Percentiles rank a stretch among this genome's conserved stretches.
Conservation (phyloP, 2,113 vertebrate species). For the Leptosomus discolor region DNA sequence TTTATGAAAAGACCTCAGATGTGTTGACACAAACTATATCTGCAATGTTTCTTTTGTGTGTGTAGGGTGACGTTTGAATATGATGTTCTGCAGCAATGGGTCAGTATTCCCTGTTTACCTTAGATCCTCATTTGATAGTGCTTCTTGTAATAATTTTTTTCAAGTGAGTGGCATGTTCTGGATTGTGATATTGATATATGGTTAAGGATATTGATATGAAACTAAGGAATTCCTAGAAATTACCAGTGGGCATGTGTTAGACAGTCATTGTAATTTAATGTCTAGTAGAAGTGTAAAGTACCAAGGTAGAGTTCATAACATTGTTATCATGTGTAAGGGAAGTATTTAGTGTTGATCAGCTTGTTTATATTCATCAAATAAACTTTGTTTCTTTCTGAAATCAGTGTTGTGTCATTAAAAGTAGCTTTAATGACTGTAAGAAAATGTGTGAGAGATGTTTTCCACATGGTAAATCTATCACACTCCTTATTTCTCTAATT, state of each 20-base stretch:
- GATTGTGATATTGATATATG: slow-evolving; percentile 83
- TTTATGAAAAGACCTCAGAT: slow-evolving; percentile 76
- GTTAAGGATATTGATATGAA: slow-evolving; percentile 83
- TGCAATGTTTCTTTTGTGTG: slow-evolving; percentile 69
- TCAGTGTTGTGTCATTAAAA: slow-evolving; percentile 54
- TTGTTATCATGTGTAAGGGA: slow-evolving; percentile 83
- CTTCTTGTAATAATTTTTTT: slow-evolving; percentile 83
- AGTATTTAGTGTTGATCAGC: slow-evolving; percentile 85
- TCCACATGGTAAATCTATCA: slow-evolving; percentile 68
- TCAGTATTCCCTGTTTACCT: slow-evolving; percentile 73
- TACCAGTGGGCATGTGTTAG: slow-evolving; percentile 84
- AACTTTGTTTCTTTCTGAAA: slow-evolving; percentile 87
- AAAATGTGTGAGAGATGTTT: slow-evolving; percentile 63
- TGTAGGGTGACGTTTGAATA: slow-evolving; percentile 80
- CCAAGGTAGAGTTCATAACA: slow-evolving; percentile 78
- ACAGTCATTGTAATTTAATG: slow-evolving; percentile 81
- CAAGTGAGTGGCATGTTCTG: slow-evolving; percentile 86
- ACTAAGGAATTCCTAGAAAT: slow-evolving; percentile 81
- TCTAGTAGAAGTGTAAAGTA: slow-evolving; percentile 79
- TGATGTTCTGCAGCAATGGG: slow-evolving; percentile 76
- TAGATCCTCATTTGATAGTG: slow-evolving; percentile 77
- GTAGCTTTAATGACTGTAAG: slow-evolving; percentile 39
- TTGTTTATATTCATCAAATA: slow-evolving; percentile 92
- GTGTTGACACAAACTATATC: slow-evolving; percentile 74
- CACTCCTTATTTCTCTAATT: slow-evolving; percentile 58